Evolutionary conservation across 1,140 invertebrate genomes (phyloP), one percentile per base, ranked within the genome.

Genomic region (Zaprionus vittiger): DNA sequence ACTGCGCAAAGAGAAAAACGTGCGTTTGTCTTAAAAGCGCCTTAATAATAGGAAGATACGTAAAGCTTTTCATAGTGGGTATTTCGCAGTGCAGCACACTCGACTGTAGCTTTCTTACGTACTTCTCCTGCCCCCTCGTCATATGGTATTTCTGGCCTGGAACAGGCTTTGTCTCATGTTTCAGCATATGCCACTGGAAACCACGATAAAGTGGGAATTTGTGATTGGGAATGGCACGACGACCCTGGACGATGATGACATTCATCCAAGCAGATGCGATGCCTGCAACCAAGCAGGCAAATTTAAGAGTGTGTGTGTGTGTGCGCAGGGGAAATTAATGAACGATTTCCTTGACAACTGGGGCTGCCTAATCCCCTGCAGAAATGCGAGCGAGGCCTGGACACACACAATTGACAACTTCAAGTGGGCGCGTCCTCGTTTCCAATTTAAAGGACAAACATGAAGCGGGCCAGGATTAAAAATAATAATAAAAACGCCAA

Each of bases 161-260:
- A 34, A 47, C 41, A 17, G n/a, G 41, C n/a, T 64, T 73, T 74
- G 71, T 87, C 81, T 87, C 84, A 69, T 64, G 68, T 87, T 89
- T 89, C 74, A 84, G 71, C 84, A 84, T 83, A 89, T 81, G 84
- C 80, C 72, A 71, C 72, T 76, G 72, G 37, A 65, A 59, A 56
- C 44, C 71, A 31, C 24, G 54, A 59, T 75, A 69, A 62, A 63
- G 44, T 54, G 44, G 63, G 34, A 66, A 59, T 73, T 41, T 59
- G 62, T 26, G 38, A 41, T 34, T 34, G 31, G 31, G 31, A 34
- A 11, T 34, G 31, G 31, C 31, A 9, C 31, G 31, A n/a, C 38
- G 15, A n/a, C 9, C 52, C 47, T 49, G 47, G n/a, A 49, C 15
- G 24, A 56, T 26, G 26, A 31, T 17, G n/a, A 28, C 37, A 14